phyloP scores from a whole-genome alignment of 2,888 invertebrate species.

The Melanostoma mellinum region DNA sequence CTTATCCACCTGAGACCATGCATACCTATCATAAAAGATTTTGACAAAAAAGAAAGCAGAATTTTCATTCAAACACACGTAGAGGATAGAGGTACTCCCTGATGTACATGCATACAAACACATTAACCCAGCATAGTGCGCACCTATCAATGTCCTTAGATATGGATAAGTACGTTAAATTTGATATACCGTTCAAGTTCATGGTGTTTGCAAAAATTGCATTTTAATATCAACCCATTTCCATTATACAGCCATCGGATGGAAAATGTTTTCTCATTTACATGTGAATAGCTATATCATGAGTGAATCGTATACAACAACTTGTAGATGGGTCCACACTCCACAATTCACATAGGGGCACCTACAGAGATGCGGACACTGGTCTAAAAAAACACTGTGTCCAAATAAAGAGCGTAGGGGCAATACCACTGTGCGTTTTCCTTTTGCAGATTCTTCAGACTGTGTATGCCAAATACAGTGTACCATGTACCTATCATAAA shows the following conservation, averaged over 20 bases:
- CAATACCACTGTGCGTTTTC: conserved; percentile 17
- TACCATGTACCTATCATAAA: conserved; percentile 23
- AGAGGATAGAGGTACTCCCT: too few relatives aligned
- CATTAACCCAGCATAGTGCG: background rate
- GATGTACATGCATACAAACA: background rate
- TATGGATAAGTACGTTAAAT: conserved; percentile 36
- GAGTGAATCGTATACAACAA: conserved; percentile 47
- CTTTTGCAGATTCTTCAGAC: conserved; percentile 30
- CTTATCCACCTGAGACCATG: too few relatives aligned
- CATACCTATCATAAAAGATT: too few relatives aligned
- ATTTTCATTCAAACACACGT: too few relatives aligned
- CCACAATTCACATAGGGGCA: conserved; percentile 9
- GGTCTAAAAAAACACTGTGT: conserved; percentile 43
- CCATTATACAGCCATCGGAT: background rate
- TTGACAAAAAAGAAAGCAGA: too few relatives aligned
- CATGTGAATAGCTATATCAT: background rate
- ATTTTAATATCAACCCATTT: conserved; percentile 45
- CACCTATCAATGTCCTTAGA: conserved; percentile 29
- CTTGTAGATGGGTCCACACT: conserved; percentile 46
- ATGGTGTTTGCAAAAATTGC: conserved; percentile 54
- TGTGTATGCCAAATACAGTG: conserved; percentile 10
- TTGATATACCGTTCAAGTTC: conserved; percentile 53
- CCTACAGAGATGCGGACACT: conserved; percentile 15
- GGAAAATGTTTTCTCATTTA: background rate
- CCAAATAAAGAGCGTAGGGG: conserved; percentile 53